Base-by-base conservation (phyloP, 2,888 invertebrate genomes). In the Luperina testacea region DNA sequence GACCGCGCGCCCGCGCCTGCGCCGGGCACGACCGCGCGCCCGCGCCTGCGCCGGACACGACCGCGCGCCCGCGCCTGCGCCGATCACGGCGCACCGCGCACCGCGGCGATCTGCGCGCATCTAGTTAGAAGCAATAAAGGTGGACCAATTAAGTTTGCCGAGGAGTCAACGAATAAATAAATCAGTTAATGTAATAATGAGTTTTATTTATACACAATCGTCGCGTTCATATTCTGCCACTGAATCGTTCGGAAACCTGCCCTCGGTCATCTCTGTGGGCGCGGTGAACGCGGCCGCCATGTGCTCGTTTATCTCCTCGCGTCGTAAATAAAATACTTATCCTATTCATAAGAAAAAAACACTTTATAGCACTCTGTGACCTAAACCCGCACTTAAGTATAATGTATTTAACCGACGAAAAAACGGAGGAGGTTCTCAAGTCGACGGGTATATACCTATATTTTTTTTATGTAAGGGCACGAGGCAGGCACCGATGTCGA, bases 91-190 rank as follows among this genome's bases (percentile, higher is more conserved):
- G 75, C 80, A 82, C 76, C 78, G 77, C 81, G 75, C 87, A 75
- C 87, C 88, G 82, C 88, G 85, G 87, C 81, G 78, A 70, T 53
- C 65, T 84, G 89, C 90, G 89, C 90, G 91, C 90, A 84, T 89
- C 88, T 94, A 93, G 94, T 93, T 93, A 94, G 92, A 95, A 95
- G 95, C 95, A 95, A 95, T 95, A 95, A 95, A 94, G 95, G 95
- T 95, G 96, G 95, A 95, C 95, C 95, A 94, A 94, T 94, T 93
- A 94, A 95, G 95, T 96, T 95, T 95, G 96, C 96, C 96, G 94
- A 94, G 91, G 93, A 94, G 93, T 96, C 96, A 96, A 96, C 96
- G 96, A 96, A 96, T 95, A 95, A 95, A 95, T 94, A 95, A 95
- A 95, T 94, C 93, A 95, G 95, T 96, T 96, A 95, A 95, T 95